phyloP scores from a whole-genome alignment of 2,888 invertebrate genomes.

The Eueremaeus valkanovi region DNA sequence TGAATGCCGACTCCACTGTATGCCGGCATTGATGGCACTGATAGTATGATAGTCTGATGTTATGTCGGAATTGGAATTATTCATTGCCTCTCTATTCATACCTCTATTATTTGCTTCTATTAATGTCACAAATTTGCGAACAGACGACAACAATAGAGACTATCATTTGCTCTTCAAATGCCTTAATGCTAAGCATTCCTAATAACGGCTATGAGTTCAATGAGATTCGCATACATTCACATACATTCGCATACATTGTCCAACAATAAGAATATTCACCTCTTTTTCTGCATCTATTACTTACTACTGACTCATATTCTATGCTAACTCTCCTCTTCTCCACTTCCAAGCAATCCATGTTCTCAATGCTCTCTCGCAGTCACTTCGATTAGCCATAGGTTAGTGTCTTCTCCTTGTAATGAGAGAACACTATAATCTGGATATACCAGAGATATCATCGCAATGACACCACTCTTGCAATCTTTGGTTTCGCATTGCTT shows the following conservation, averaged over 20 bases:
- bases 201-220: conserved; percentile 20
- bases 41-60: no score
- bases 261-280: conserved; percentile 2
- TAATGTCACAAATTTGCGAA: conserved; percentile 25
- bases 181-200: not conserved
- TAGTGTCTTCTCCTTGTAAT: conserved; percentile 24
- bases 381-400: not conserved
- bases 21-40: no score
- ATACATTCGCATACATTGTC: not conserved
- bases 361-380: no score
- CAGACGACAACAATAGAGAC: not conserved
- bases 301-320: not conserved
- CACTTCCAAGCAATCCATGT: not conserved
- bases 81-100: not conserved
- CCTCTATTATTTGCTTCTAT: conserved; percentile 7
- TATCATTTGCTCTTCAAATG: conserved; percentile 4
- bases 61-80: not conserved
- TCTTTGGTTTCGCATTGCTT: not conserved
- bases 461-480: not conserved
- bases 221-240: not conserved
- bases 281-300: not conserved
- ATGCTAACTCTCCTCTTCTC: not conserved
- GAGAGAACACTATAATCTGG: not conserved
- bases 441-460: not conserved
- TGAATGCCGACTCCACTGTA: not conserved